phyloP scores from a whole-genome alignment of 1,140 invertebrate species.

The Drosophila baimaii region DNA sequence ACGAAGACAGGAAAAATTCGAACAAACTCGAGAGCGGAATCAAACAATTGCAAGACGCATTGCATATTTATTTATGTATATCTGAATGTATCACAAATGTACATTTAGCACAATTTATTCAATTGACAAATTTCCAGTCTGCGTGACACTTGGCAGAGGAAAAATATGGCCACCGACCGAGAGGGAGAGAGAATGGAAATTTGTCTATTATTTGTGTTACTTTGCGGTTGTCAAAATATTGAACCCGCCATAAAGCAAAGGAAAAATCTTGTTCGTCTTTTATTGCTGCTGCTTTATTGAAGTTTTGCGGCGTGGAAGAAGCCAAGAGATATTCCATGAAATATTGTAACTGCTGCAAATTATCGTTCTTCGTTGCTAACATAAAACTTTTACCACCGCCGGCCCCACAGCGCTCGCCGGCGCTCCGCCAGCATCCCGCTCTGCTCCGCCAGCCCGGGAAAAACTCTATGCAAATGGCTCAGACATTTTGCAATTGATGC shows the following conservation, averaged over 20 bases:
- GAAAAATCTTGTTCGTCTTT: slow-evolving; percentile 51
- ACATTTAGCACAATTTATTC: slow-evolving; percentile 56
- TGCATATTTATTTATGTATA: slow-evolving; percentile 53
- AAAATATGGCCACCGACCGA: slow-evolving; percentile 39
- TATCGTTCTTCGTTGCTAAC: slow-evolving; percentile 68
- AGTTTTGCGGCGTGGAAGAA: slow-evolving; percentile 39
- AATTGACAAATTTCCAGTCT: slow-evolving; percentile 52
- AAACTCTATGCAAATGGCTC: slow-evolving; percentile 56
- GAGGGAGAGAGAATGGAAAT: slow-evolving; percentile 20
- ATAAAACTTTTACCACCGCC: slow-evolving; percentile 59
- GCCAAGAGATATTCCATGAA: slow-evolving; percentile 56
- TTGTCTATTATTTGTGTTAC: slow-evolving; percentile 46
- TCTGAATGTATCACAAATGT: slow-evolving; percentile 25
- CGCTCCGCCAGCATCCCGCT: background rate
- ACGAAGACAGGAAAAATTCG: slow-evolving; percentile 20
- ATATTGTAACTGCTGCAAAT: slow-evolving; percentile 73
- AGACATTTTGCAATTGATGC: slow-evolving; percentile 60
- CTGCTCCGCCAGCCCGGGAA: slow-evolving; percentile 19
- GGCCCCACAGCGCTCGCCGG: slow-evolving; percentile 14
- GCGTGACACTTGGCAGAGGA: slow-evolving; percentile 46
- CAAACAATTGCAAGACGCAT: slow-evolving; percentile 46
- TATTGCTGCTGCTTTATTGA: slow-evolving; percentile 59
- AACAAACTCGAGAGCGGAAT: slow-evolving; percentile 21
- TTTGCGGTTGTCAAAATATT: slow-evolving; percentile 56
- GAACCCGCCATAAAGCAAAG: slow-evolving; percentile 36